Evolutionary conservation across 2,888 invertebrate genomes (phyloP).

Genomic region (Trisateles emortualis): DNA sequence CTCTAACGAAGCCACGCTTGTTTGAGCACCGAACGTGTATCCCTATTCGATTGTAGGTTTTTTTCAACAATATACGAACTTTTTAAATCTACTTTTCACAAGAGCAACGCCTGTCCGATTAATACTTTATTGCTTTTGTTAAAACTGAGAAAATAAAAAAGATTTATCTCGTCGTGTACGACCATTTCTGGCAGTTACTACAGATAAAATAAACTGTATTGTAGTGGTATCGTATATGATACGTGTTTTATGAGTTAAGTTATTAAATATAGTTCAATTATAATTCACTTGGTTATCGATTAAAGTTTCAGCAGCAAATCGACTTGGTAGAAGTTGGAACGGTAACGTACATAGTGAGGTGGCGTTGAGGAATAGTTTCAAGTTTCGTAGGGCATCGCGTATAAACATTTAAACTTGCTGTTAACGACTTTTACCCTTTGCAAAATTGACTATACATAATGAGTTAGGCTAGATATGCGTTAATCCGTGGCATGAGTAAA

Average conservation of each 20-base stretch:
- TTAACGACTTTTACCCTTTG: slow-evolving; percentile 53
- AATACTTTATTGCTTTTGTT: slow-evolving; percentile 22
- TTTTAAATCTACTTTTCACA: slow-evolving; percentile 41
- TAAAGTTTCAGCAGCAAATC: slow-evolving; percentile 15
- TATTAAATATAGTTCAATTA: slow-evolving; percentile 11
- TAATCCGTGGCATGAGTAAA: slow-evolving; percentile 56
- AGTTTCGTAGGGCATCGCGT: slow-evolving; percentile 28
- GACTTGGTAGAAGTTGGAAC: slow-evolving; percentile 14
- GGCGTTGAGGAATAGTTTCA: slow-evolving; percentile 25
- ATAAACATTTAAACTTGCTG: slow-evolving; percentile 57
- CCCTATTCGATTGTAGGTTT: slow-evolving; percentile 50
- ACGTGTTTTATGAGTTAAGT: neutral
- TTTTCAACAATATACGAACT: slow-evolving; percentile 50
- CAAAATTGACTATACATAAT: slow-evolving; percentile 67
- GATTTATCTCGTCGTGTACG: neutral
- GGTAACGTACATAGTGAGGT: slow-evolving; percentile 9
- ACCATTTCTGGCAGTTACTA: neutral
- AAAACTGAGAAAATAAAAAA: slow-evolving; percentile 6
- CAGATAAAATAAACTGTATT: neutral
- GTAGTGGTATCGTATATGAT: neutral
- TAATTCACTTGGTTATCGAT: slow-evolving; percentile 22
- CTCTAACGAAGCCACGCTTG: slow-evolving; percentile 70
- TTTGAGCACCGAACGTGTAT: slow-evolving; percentile 53
- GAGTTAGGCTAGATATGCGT: slow-evolving; percentile 53
- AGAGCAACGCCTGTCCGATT: slow-evolving; percentile 33